Base-by-base conservation (phyloP, 2,888 invertebrate species). In the Aspidiotus rigidus region DNA sequence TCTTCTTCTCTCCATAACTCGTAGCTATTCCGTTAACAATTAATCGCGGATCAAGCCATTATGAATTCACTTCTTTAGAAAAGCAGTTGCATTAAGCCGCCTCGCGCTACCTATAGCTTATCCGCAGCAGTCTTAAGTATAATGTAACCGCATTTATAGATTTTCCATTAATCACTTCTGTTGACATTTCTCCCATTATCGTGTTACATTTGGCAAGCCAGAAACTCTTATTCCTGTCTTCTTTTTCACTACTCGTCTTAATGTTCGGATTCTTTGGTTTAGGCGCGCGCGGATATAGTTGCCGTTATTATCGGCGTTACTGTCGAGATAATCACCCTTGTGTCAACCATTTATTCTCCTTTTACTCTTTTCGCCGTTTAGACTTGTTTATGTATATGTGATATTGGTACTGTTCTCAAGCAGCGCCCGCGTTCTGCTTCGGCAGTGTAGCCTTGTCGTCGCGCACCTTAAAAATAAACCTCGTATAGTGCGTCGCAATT, bases 91-190 rank as follows among this genome's bases (percentile, higher is more conserved):
- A 44, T 66, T 59, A 57, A 66, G 66, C 59, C 59, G 44, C 28
- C 66, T 64, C 64, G 28, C 55, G 54, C 39, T 56, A 60, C 66
- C 66, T 39, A 56, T 55, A 56, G 57, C 49, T 57, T 59, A 57
- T 64, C 64, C 64, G 66, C 13, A 28, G 28, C 59, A 64, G 16
- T 41, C 28, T 28, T 44, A 56, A 41, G 64, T 64, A 64, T 66
- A 66, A 66, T 66, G 66, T 66, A 66, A 66, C 66, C 64, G 60
- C 66, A 66, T 66, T 66, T 66, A 66, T 66, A 66, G 66, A 66
- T 66, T 66, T 66, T 66, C 59, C 66, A 66, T 66, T 66, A 66
- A 66, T 66, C 66, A 66, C 66, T 59, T 39, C 17, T 10, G 59
- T 59, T 66, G 66, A 66, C 66, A 59, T 66, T 66, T 66, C 66